A percentile compares a stretch with the other conserved stretches of the same genome.
Evolutionary conservation across 2,888 invertebrate genomes (phyloP).

Genomic region (Odiellus spinosus): DNA sequence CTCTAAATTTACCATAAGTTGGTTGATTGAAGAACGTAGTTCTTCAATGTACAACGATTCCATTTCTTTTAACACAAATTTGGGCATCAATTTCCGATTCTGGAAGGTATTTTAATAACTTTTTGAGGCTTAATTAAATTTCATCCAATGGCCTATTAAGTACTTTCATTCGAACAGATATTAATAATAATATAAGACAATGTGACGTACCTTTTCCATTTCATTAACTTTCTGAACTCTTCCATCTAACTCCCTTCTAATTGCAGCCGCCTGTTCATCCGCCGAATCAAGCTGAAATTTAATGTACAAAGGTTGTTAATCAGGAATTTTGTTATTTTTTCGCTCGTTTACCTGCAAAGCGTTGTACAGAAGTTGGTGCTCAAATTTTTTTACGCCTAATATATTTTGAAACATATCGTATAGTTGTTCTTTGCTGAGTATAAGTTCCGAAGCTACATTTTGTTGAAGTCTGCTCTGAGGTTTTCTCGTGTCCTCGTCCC

Average conservation of each 20-base stretch:
- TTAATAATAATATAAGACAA: too few relatives aligned
- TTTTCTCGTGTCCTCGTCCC: slow-evolving; percentile 36
- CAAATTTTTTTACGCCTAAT: slow-evolving; percentile 95
- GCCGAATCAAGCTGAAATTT: slow-evolving; percentile 77
- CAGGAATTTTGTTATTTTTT: neutral
- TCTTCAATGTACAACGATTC: slow-evolving; percentile 98
- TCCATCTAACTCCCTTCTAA: slow-evolving; percentile 93
- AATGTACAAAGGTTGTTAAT: neutral
- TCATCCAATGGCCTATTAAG: too few relatives aligned
- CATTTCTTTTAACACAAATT: slow-evolving; percentile 99
- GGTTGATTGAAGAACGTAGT: slow-evolving; percentile 89
- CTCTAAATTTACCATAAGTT: slow-evolving; percentile 96
- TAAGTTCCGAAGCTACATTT: slow-evolving; percentile 51
- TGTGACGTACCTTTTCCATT: slow-evolving; percentile 76
- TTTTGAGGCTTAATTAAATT: neutral
- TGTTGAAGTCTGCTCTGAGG: slow-evolving; percentile 27
- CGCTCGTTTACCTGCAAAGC: slow-evolving; percentile 60
- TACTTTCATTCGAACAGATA: too few relatives aligned
- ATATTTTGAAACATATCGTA: slow-evolving; percentile 99
- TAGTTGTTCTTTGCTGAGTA: slow-evolving; percentile 94
- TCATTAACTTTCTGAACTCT: slow-evolving; percentile 91
- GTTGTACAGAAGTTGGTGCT: slow-evolving; percentile 97
- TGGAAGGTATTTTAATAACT: slow-evolving; percentile 28
- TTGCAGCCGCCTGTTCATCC: slow-evolving; percentile 98
- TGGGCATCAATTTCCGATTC: slow-evolving; percentile 95